Evolutionary conservation across 2,113 vertebrate genomes (phyloP), one percentile per base, ranked within the genome.

Genomic region (Suricata suricatta): DNA sequence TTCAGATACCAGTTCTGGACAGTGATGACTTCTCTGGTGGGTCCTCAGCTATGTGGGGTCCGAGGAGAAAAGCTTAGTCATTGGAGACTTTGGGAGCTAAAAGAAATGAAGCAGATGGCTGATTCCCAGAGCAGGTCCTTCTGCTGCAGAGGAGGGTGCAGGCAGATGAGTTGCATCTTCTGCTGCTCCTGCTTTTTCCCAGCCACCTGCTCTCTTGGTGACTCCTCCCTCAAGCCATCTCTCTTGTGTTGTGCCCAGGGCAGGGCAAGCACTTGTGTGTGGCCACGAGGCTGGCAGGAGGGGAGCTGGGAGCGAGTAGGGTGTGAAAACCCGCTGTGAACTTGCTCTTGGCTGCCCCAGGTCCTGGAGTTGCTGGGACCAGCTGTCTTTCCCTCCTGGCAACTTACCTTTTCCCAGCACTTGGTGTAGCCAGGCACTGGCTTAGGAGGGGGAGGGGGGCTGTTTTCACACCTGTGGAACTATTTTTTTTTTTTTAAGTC

Each of bases 321-420:
- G n/a, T 57, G 64, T 89, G 89, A 95, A 89, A 95, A 57, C 64
- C 60, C 69, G 31, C 57, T 93, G 33, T 84, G 93, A 93, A 76
- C 50, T 94, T 63, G 15, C 23, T 88, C 69, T 64, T 91, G 88
- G 91, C 88, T 93, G 81, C 21, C 33, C 0, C 44, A 9, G 7
- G 10, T 38, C 57, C 35, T 19, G 2, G 50, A 92, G 57, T 84
- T 0, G 0, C 88, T 72, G 50, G 82, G 74, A 94, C 52, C 60
- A 71, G 19, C 72, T 89, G 72, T 71, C 77, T 87, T 81, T 94
- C 91, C 63, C 68, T 92, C 23, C 44, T 69, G 76, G 54, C 4
- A n/a, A 57, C n/a, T 84, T 23, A 60, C 84, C 25, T 82, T 68
- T 88, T 14, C 72, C 85, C 31, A 11, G 33, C 14, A 16, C 23